Evolutionary conservation across 2,797 vertebrate species (phyloP).

Genomic region (Takifugu rubripes): DNA sequence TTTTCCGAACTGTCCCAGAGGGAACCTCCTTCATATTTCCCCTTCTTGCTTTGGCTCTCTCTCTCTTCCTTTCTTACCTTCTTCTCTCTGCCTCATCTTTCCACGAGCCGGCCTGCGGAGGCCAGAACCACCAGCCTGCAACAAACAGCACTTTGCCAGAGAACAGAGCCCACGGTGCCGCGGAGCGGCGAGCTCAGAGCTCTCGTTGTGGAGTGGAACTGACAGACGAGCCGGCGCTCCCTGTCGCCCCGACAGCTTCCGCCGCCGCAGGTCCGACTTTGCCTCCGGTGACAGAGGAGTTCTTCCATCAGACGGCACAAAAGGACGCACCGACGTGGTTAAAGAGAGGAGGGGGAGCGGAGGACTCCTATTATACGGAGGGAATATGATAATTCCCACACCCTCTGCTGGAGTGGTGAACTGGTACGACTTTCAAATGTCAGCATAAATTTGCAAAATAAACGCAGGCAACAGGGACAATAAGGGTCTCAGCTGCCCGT

Average conservation of each 20-base stretch:
- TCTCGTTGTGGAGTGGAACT: constrained; percentile 68
- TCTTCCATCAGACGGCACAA: constrained; percentile 53
- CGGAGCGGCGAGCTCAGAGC: constrained; percentile 44
- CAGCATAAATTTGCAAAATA: constrained; percentile 85
- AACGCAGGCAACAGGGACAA: constrained; percentile 70
- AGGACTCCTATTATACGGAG: constrained; percentile 70
- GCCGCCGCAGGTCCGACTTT: constrained; percentile 44
- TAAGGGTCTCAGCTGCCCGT: constrained; percentile 58
- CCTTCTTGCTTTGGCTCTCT: constrained; percentile 30
- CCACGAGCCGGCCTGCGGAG: background rate
- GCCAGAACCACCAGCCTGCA: no score
- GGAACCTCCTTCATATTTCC: constrained; percentile 48
- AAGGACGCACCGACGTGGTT: constrained; percentile 39
- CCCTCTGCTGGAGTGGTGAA: constrained; percentile 74
- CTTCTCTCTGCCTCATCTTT: constrained; percentile 40
- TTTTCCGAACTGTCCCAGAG: constrained; percentile 70
- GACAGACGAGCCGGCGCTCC: constrained; percentile 60
- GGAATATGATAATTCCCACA: constrained; percentile 77
- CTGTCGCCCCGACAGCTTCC: constrained; percentile 57
- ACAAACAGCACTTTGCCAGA: constrained; percentile 1
- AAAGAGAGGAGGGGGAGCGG: constrained; percentile 32
- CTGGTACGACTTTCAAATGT: constrained; percentile 79
- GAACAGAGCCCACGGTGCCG: constrained; percentile 45
- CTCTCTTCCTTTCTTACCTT: constrained; percentile 22
- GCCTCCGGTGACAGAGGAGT: constrained; percentile 47